Percentiles rank a stretch among this genome's conserved stretches.
These are phyloP conservation scores for Dasyornis broadbenti DNA, from an alignment of 2,113 vertebrate species.

Conservation along the genomic window DNA sequence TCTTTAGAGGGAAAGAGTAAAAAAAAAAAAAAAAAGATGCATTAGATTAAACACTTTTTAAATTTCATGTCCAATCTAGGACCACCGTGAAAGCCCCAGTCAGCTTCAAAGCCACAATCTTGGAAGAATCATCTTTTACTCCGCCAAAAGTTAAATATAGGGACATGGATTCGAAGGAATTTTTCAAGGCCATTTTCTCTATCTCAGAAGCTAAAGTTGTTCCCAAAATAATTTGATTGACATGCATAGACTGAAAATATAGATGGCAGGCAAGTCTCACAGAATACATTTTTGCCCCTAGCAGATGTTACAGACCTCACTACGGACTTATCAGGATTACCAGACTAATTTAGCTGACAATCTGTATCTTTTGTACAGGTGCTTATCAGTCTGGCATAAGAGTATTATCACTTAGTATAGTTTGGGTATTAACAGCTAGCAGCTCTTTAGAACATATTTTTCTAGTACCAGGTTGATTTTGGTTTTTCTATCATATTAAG, in stretches of 20 bases:
- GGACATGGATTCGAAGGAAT: slow-evolving; percentile 27
- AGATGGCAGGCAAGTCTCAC: slow-evolving; percentile 12
- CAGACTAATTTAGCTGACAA: slow-evolving; percentile 43
- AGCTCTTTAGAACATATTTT: neutral
- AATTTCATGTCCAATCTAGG: neutral
- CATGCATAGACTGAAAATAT: slow-evolving; percentile 50
- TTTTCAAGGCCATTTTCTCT: slow-evolving; percentile 26
- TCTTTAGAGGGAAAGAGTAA: neutral
- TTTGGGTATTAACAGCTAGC: slow-evolving; percentile 17
- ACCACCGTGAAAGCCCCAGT: neutral
- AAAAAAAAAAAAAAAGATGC: neutral
- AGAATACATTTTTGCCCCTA: neutral
- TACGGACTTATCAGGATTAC: slow-evolving; percentile 28
- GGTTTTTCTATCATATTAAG: neutral
- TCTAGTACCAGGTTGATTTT: neutral
- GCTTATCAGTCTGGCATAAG: slow-evolving; percentile 53
- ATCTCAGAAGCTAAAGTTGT: slow-evolving; percentile 11
- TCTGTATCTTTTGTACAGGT: slow-evolving; percentile 1
- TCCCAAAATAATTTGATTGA: slow-evolving; percentile 53
- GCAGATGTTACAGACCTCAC: neutral
- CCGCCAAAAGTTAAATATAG: neutral
- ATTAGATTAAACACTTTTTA: neutral
- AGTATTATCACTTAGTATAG: slow-evolving; percentile 19
- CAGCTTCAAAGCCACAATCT: neutral
- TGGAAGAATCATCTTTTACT: neutral